phyloP scores from a whole-genome alignment of 2,888 invertebrate species.

The Auanema freiburgensis region DNA sequence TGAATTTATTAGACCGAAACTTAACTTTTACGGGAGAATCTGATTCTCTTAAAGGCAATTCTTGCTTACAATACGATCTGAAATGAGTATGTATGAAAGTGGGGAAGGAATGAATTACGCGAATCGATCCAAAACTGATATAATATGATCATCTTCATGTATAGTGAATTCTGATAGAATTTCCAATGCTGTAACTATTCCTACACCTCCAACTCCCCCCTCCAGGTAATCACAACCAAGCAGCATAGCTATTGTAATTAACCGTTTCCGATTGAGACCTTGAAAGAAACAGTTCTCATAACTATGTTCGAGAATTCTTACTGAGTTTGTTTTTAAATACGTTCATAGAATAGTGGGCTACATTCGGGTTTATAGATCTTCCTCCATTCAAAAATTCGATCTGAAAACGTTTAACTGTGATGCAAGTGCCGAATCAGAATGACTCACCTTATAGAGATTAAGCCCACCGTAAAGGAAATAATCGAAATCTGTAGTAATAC shows the following conservation, averaged over 20 bases:
- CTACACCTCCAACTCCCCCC: slow-evolving; percentile 31
- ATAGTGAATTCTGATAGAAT: slow-evolving; percentile 41
- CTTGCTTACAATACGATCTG: slow-evolving; percentile 27
- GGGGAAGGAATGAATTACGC: slow-evolving; percentile 18
- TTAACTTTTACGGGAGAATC: slow-evolving; percentile 26
- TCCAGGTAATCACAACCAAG: slow-evolving; percentile 91
- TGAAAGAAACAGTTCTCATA: neutral
- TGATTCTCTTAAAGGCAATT: slow-evolving; percentile 27
- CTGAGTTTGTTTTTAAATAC: neutral
- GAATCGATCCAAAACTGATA: slow-evolving; percentile 46
- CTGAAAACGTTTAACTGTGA: slow-evolving; percentile 5
- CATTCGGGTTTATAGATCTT: neutral
- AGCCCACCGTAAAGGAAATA: slow-evolving; percentile 95
- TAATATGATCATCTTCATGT: slow-evolving; percentile 38
- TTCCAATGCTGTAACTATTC: slow-evolving; percentile 37
- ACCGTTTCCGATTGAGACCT: slow-evolving; percentile 65
- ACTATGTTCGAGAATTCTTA: neutral
- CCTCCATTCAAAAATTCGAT: slow-evolving; percentile 7
- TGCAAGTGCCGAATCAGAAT: neutral
- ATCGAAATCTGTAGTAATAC: slow-evolving; percentile 96
- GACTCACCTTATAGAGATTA: slow-evolving; percentile 78
- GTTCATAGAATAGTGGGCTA: slow-evolving; percentile 7
- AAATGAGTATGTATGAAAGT: neutral
- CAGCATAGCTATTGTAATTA: slow-evolving; percentile 84
- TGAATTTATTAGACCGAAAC: slow-evolving; percentile 21